Evolutionary conservation across 1,140 invertebrate genomes (phyloP).

Genomic region (Drosophila kohkoa): DNA sequence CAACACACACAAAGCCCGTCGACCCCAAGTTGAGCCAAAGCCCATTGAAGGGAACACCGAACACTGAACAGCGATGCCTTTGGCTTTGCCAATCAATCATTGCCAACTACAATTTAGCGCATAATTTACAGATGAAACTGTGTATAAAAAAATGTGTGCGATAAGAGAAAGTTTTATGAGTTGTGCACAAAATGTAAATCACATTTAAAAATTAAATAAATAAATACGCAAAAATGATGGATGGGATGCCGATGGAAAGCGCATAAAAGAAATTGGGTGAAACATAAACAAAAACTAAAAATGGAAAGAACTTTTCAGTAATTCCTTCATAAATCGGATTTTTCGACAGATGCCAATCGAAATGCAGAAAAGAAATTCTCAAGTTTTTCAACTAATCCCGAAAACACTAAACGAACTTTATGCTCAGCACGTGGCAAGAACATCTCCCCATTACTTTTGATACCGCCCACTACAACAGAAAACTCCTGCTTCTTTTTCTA

Average conservation of each 20-base stretch:
- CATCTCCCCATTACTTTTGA: neutral
- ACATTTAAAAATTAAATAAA: constrained; percentile 35
- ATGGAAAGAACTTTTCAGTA: neutral
- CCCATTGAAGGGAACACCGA: neutral
- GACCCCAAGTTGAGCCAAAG: neutral
- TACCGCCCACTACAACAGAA: neutral
- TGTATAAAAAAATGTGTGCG: neutral
- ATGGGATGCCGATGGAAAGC: constrained; percentile 2
- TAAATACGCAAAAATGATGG: constrained; percentile 17
- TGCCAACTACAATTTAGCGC: constrained; percentile 65
- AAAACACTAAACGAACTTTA: constrained; percentile 27
- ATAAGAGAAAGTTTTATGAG: constrained; percentile 31
- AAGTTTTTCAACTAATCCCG: constrained; percentile 15
- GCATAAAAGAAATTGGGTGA: neutral
- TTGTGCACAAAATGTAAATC: constrained; percentile 25
- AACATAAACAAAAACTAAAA: neutral
- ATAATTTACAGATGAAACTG: constrained; percentile 48
- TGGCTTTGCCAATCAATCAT: constrained; percentile 66
- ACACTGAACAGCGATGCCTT: constrained; percentile 4
- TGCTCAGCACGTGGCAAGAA: constrained; percentile 28
- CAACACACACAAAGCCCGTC: constrained; percentile 29
- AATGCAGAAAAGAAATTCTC: neutral
- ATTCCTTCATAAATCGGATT: neutral
- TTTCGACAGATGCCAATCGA: constrained; percentile 6
- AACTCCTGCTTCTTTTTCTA: neutral